These are phyloP conservation scores for Mareca strepera DNA, from an alignment of 2,797 vertebrate genomes.

Conservation along the genomic window DNA sequence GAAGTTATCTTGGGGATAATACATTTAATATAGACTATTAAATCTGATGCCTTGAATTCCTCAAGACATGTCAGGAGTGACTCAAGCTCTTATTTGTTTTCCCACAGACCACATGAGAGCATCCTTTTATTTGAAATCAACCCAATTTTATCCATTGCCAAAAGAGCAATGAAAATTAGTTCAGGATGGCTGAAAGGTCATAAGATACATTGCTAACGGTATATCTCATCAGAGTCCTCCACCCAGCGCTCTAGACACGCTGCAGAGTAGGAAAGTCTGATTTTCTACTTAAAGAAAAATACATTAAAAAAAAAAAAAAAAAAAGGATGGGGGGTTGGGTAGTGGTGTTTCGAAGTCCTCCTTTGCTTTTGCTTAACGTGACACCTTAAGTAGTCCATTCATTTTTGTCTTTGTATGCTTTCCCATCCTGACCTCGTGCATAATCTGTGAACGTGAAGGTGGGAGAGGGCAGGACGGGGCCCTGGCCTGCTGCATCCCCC, in stretches of 20 bases:
- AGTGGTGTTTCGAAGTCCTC: not conserved
- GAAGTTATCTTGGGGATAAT: conserved; percentile 64
- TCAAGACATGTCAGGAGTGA: conserved; percentile 2
- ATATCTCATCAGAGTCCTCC: not conserved
- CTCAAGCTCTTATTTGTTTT: conserved; percentile 44
- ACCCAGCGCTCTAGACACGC: not conserved
- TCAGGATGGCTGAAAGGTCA: not conserved
- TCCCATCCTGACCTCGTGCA: not conserved
- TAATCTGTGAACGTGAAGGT: not conserved
- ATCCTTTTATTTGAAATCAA: conserved; percentile 39
- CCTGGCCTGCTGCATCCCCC: not conserved
- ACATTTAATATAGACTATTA: conserved; percentile 68
- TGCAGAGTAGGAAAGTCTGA: not conserved
- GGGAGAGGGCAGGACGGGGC: not conserved
- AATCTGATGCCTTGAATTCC: conserved; percentile 66
- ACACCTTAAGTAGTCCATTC: not conserved
- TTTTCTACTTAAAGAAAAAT: not conserved
- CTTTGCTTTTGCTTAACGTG: not conserved
- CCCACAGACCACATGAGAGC: not conserved
- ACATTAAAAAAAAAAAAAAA: not conserved
- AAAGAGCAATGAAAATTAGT: conserved; percentile 42
- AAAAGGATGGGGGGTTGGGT: not conserved
- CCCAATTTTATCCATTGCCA: conserved; percentile 10
- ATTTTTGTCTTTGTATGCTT: not conserved
- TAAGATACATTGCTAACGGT: not conserved